Evolutionary conservation across 2,888 invertebrate species (phyloP), one percentile per base, ranked within the genome.

Genomic region (Smittia aterrima): DNA sequence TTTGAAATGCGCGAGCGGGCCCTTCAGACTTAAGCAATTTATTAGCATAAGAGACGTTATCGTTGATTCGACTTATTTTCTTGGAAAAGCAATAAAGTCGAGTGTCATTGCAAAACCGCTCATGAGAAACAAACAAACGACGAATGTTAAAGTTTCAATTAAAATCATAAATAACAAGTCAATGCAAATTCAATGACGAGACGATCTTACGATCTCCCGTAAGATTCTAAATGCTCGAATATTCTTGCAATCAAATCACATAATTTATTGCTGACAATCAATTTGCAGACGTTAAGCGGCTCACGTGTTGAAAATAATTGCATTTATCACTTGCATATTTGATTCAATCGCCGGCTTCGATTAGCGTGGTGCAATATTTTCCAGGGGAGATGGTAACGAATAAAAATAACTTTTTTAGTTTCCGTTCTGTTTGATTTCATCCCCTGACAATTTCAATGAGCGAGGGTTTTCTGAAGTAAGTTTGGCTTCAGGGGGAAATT

Each of bases 161-260:
- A 66, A 67, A 67, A 67, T 67, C 66, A 67, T 67, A 67, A 67
- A 38, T 67, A 67, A 67, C 40, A 16, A 67, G 32, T 67, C 66
- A 67, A 67, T 67, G 24, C 41, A 40, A 67, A 13, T 38, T 38
- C 4, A 38, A 7, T 38, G 47, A 2, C 2, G 47, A 47, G 13
- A 47, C 47, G 11, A 2, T 47, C 11, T n/a, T 3, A 47, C 32
- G 32, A 32, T 47, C 16, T 47, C 3, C 47, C 13, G n/a, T 11
- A 47, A 47, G 2, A 47, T 47, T 47, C 47, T 47, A 47, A 11
- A 47, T 47, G 47, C 47, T 6, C 16, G 11, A 47, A 47, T 16
- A 38, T 7, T 38, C n/a, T n/a, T n/a, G 32, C 13, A 47, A 47
- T 47, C 47, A n/a, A 47, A 3, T 47, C 47, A 11, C 47, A n/a